These are phyloP conservation scores for Galemys pyrenaicus DNA, from an alignment of 2,113 vertebrate genomes.

Conservation along the genomic window DNA sequence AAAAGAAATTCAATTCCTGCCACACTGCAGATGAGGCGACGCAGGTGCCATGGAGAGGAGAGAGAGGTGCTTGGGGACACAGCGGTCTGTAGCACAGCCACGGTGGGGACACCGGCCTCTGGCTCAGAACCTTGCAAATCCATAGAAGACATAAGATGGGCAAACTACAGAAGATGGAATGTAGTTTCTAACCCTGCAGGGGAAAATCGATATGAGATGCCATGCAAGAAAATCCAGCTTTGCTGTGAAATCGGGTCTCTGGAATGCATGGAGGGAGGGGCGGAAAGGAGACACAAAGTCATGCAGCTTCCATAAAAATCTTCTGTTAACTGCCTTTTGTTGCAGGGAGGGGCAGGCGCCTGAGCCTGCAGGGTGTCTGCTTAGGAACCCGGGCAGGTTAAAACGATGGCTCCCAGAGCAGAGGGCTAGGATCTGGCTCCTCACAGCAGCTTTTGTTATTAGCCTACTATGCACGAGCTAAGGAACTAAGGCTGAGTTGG, in stretches of 20 bases:
- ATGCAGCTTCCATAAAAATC: neutral
- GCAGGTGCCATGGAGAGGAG: fast-evolving
- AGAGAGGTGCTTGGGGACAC: neutral
- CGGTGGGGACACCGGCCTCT: neutral
- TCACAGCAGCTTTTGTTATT: neutral
- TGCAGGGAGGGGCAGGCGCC: neutral
- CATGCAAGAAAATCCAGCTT: constrained; percentile 62
- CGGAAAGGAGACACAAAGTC: neutral
- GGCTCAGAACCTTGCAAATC: neutral
- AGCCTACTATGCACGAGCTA: neutral
- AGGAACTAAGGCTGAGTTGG: neutral
- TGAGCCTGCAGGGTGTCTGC: neutral
- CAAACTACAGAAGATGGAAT: too few species aligned
- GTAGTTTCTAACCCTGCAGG: constrained; percentile 44
- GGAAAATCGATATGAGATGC: constrained; percentile 68
- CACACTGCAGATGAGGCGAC: neutral
- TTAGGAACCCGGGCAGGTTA: neutral
- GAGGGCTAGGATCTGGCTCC: neutral
- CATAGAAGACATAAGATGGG: neutral
- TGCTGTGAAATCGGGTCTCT: constrained; percentile 54
- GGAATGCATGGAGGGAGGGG: constrained; percentile 3
- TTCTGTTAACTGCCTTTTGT: neutral
- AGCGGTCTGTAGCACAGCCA: neutral
- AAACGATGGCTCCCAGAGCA: neutral
- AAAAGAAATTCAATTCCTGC: neutral